phyloP scores from a whole-genome alignment of 2,888 invertebrate species.

The Dasypolia templi region DNA sequence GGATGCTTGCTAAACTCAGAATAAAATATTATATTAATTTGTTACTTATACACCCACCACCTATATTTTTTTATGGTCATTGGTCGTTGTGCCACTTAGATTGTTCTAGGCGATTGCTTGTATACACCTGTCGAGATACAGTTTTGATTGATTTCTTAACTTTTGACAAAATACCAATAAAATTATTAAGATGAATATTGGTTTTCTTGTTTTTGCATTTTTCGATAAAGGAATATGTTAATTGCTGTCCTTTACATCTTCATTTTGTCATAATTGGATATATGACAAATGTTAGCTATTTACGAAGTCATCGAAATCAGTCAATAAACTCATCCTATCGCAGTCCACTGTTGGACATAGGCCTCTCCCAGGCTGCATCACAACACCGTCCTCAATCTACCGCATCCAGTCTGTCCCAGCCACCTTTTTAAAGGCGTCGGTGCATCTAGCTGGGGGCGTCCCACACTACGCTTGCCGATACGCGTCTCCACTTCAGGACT shows the following conservation, averaged over 20 bases:
- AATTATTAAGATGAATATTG: not conserved
- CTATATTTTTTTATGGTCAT: constrained; percentile 54
- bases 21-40: constrained; percentile 52
- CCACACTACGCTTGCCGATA: not conserved
- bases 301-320: not conserved
- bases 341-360: not conserved
- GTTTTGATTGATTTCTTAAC: constrained; percentile 41
- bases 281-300: not conserved
- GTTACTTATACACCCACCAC: constrained; percentile 30
- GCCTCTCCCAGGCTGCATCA: not conserved
- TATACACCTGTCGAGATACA: constrained; percentile 47
- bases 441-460: too few species aligned
- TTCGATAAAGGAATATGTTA: not conserved
- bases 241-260: not conserved
- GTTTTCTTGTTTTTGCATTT: constrained; percentile 12
- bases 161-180: constrained; percentile 15
- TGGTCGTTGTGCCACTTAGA: constrained; percentile 50
- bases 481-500: not conserved
- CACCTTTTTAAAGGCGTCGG: not conserved
- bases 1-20: constrained; percentile 66
- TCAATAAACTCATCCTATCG: too few species aligned
- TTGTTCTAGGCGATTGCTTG: constrained; percentile 26
- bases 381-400: not conserved
- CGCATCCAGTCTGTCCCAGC: not conserved
- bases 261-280: not conserved